Evolutionary conservation across 1,140 invertebrate genomes (phyloP).

Genomic region (Melanaphis sacchari): DNA sequence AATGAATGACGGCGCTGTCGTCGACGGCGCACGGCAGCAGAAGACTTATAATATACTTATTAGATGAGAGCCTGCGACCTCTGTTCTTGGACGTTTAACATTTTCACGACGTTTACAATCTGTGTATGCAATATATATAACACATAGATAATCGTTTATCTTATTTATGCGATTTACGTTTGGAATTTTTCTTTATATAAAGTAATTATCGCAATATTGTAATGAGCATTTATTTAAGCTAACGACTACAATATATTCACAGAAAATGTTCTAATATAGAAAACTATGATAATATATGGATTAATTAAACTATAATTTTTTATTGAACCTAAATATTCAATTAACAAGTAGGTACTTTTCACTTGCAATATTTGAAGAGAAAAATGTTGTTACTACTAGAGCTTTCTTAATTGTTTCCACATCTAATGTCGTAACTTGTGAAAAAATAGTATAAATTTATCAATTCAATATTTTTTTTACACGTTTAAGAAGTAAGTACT

Average conservation of each 20-base stretch:
- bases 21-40: not conserved
- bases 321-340: no score
- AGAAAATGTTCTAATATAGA: not conserved
- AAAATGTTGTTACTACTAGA: no score
- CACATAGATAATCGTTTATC: not conserved
- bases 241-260: not conserved
- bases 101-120: not conserved
- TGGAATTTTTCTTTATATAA: not conserved
- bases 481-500: no score
- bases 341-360: no score
- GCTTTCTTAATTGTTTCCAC: no score
- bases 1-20: not conserved
- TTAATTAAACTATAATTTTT: no score
- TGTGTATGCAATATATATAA: not conserved
- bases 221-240: not conserved
- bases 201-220: not conserved
- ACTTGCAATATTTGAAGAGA: no score
- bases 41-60: slow-evolving; percentile 3
- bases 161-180: not conserved
- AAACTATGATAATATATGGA: not conserved
- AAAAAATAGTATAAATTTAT: no score
- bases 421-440: no score
- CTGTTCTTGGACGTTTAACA: not conserved
- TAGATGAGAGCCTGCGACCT: not conserved
- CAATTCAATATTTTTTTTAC: no score